Evolutionary conservation across 2,797 vertebrate species (phyloP), one percentile per base, ranked within the genome.

Genomic region (Melanotaenia trifasciata): DNA sequence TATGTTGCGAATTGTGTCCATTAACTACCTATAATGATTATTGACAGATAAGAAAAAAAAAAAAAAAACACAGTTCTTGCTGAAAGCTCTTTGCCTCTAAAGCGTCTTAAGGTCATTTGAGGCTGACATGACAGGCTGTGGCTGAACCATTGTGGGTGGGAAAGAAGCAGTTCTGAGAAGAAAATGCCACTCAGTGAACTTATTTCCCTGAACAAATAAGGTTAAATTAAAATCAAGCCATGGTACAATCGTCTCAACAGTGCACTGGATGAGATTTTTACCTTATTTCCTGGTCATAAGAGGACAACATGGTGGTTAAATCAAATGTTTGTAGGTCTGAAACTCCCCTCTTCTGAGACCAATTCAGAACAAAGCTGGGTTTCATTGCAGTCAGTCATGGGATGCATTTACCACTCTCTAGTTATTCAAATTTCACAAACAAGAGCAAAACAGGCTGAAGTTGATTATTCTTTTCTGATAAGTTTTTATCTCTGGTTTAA

Each of bases 351-450:
- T 38, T 53, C 0, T 61, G 40, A 50, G 5, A 0, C 58, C 8
- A 75, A 28, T 58, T 68, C 11, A 38, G 7, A 70, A 81, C 68
- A 84, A 61, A 74, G 71, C 20, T 30, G 59, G 40, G 26, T 64
- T 76, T 86, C 43, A 80, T 26, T 64, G n/a, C 20, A 72, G 10
- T 20, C 9, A 32, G 74, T 84, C 79, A 84, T 83, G 58, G 28
- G 77, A 60, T 26, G 4, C 22, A 24, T 13, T 53, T 26, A 13
- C 0, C 14, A 16, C 30, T 3, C n/a, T 33, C 40, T 0, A 18
- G 16, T 67, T 26, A 54, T 61, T 66, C 16, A 45, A 18, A 28
- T 63, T 54, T 64, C 2, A 58, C 20, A 45, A 36, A 35, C 1
- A 56, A 58, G 26, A 11, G 3, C 54, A 45, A 33, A 22, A 33